phyloP scores from a whole-genome alignment of 2,888 invertebrate genomes.

The Oligia fasciuncula region DNA sequence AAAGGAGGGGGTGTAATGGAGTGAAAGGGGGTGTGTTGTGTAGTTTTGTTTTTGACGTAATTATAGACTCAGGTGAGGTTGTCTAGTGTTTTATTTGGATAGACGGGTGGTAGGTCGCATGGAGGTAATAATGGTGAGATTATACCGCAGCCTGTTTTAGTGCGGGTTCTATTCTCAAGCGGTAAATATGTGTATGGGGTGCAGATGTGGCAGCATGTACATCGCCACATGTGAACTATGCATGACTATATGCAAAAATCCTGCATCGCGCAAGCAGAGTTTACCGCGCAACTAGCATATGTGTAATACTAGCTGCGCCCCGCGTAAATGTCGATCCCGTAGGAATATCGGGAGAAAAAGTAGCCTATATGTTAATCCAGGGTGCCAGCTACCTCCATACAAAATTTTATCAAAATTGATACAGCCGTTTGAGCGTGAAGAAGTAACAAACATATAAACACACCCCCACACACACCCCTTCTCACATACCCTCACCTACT shows the following conservation, averaged over 20 bases:
- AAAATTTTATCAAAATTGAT: too few species aligned
- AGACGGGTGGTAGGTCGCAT: not conserved
- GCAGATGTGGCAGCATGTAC: not conserved
- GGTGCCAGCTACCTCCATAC: too few species aligned
- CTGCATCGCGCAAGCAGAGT: not conserved
- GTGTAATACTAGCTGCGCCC: too few species aligned
- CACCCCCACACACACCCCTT: too few species aligned
- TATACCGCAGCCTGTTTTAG: not conserved
- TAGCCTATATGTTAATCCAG: too few species aligned
- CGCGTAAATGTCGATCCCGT: too few species aligned
- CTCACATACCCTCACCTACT: too few species aligned
- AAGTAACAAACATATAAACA: too few species aligned
- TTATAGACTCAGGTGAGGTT: slow-evolving; percentile 1
- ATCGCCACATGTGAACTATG: not conserved
- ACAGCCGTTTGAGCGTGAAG: too few species aligned
- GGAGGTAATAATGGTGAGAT: slow-evolving; percentile 4
- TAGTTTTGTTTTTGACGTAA: slow-evolving; percentile 45
- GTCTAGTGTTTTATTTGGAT: slow-evolving; percentile 6
- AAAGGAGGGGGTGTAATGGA: not conserved
- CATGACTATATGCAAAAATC: not conserved
- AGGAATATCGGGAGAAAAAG: too few species aligned
- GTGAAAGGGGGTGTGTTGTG: not conserved
- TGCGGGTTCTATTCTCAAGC: not conserved
- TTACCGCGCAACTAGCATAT: not conserved
- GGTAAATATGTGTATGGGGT: not conserved